Percentiles rank a stretch among this genome's conserved stretches.
Evolutionary conservation across 2,797 vertebrate genomes (phyloP).

Genomic region (Melanotaenia maccullochi): DNA sequence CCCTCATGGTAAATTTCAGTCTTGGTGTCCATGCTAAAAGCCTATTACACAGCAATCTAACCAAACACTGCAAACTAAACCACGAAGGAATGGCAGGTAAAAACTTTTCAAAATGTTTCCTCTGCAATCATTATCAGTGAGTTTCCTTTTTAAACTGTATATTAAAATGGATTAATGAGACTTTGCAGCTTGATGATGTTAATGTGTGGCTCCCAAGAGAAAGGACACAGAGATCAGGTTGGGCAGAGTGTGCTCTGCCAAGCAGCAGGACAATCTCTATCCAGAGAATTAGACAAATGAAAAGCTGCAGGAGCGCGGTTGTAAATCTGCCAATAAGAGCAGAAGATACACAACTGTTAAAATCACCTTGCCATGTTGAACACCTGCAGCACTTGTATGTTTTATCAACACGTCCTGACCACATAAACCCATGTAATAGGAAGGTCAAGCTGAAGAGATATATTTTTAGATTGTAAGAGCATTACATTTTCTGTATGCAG

Average conservation of each 20-base stretch:
- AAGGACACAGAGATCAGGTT: constrained; percentile 51
- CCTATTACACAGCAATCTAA: constrained; percentile 48
- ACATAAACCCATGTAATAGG: constrained; percentile 25
- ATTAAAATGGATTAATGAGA: constrained; percentile 37
- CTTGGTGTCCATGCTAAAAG: constrained; percentile 43
- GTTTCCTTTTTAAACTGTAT: constrained; percentile 32
- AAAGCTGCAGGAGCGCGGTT: constrained; percentile 62
- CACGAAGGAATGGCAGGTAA: constrained; percentile 18
- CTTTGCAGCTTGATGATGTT: constrained; percentile 32
- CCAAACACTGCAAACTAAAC: constrained; percentile 21
- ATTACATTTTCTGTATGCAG: constrained; percentile 11
- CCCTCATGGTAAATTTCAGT: constrained; percentile 49
- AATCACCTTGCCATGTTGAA: constrained; percentile 54
- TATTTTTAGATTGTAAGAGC: constrained; percentile 20
- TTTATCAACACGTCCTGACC: constrained; percentile 30
- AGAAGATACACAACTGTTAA: constrained; percentile 56
- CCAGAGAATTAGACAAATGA: constrained; percentile 80
- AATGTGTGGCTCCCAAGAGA: constrained; percentile 40
- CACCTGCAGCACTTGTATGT: constrained; percentile 36
- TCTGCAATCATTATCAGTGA: constrained; percentile 28
- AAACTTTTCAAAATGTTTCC: constrained; percentile 5
- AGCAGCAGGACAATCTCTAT: constrained; percentile 66
- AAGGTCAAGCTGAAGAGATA: constrained; percentile 25
- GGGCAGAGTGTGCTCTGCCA: constrained; percentile 61
- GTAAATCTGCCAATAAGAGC: constrained; percentile 75